Evolutionary conservation across 2,113 vertebrate genomes (phyloP).

Genomic region (Petromus typicus): DNA sequence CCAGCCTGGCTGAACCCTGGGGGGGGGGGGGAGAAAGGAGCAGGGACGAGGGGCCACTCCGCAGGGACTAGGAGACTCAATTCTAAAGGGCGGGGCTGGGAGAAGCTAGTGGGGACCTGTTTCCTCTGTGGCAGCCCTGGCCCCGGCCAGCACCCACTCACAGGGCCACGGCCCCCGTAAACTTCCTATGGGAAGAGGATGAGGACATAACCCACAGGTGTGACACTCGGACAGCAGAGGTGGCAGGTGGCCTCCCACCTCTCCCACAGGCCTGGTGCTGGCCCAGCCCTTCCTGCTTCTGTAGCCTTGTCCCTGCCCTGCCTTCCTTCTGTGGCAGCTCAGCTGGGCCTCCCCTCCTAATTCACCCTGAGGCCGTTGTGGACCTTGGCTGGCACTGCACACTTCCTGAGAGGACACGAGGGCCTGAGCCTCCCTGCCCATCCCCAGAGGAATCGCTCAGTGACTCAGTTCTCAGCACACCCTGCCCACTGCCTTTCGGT

Average conservation of each 20-base stretch:
- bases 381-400: background rate
- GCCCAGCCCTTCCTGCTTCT: background rate
- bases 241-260: accelerated
- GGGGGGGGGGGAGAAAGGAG: background rate
- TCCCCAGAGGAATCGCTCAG: accelerated
- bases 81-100: background rate
- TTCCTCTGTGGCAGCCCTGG: too few species aligned
- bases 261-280: accelerated
- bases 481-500: accelerated
- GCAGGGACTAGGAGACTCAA: too few species aligned
- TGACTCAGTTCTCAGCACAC: background rate
- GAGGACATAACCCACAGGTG: accelerated
- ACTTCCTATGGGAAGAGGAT: background rate
- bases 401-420: too few species aligned
- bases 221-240: accelerated
- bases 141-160: background rate
- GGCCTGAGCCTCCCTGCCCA: accelerated
- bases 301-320: accelerated
- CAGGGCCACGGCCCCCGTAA: accelerated
- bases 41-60: too few species aligned
- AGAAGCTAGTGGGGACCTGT: background rate
- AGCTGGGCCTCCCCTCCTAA: background rate
- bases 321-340: background rate
- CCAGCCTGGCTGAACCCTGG: background rate
- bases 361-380: background rate